Conservation (phyloP, 1,140 invertebrate species). For the Bombus pascuorum region DNA sequence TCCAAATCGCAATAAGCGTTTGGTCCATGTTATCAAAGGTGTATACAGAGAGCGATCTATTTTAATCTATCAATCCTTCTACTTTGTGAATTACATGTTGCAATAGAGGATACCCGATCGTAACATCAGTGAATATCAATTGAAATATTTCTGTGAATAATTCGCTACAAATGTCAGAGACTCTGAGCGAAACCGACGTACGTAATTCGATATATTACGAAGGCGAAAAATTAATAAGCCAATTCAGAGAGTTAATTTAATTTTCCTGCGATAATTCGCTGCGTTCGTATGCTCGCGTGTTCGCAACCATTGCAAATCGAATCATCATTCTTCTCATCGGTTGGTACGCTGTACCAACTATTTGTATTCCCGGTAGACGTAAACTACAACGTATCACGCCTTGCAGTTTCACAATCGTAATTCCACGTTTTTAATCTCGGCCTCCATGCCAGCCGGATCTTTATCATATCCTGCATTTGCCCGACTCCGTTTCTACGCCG, state of each 20-base stretch:
- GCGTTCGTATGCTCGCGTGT: background rate
- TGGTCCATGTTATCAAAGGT: background rate
- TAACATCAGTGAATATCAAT: background rate
- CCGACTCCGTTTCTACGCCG: background rate
- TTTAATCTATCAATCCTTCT: background rate
- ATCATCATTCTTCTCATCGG: background rate
- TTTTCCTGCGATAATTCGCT: background rate
- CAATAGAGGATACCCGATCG: background rate
- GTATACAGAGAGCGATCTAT: background rate
- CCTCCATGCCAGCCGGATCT: background rate
- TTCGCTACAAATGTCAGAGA: background rate
- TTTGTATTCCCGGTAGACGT: background rate
- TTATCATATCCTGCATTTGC: slow-evolving; percentile 18
- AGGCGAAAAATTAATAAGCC: background rate
- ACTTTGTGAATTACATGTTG: background rate
- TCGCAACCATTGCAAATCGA: background rate
- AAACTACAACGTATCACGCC: background rate
- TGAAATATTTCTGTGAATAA: background rate
- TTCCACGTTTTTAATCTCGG: slow-evolving; percentile 11
- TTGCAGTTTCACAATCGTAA: background rate
- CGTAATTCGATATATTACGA: background rate
- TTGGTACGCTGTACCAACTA: background rate
- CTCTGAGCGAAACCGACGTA: background rate
- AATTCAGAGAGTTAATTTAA: background rate
- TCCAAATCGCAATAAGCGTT: slow-evolving; percentile 11